phyloP scores from a whole-genome alignment of 2,113 vertebrate genomes.

The Aix galericulata region DNA sequence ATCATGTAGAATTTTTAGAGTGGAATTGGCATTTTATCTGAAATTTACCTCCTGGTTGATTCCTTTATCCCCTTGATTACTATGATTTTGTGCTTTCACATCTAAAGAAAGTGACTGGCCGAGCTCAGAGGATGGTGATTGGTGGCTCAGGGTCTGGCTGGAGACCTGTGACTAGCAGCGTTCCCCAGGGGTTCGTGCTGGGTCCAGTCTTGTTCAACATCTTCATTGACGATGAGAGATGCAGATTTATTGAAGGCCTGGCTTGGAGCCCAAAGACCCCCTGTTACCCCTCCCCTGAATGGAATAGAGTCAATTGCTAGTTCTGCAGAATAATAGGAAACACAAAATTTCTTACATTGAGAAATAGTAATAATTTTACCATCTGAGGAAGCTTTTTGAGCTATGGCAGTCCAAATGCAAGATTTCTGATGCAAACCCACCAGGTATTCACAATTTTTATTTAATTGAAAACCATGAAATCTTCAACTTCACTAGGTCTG shows the following conservation, averaged over 20 bases:
- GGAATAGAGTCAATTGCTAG: conserved; percentile 35
- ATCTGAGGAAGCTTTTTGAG: conserved; percentile 28
- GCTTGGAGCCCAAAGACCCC: neutral
- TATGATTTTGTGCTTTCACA: neutral
- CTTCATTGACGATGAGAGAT: too few species aligned
- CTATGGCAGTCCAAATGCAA: neutral
- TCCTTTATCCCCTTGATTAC: neutral
- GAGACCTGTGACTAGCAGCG: too few species aligned
- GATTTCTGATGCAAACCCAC: conserved; percentile 30
- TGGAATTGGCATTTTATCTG: neutral
- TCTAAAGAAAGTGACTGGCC: neutral
- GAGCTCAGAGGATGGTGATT: too few species aligned
- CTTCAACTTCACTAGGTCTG: conserved; percentile 16
- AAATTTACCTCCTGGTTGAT: neutral
- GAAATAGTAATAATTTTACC: conserved; percentile 47
- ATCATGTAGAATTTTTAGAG: neutral
- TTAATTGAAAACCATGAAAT: conserved; percentile 14
- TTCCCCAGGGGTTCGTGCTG: too few species aligned
- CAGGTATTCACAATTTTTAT: neutral
- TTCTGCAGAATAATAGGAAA: conserved; percentile 55
- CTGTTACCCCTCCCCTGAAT: conserved; percentile 13
- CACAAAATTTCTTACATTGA: conserved; percentile 49
- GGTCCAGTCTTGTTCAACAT: too few species aligned
- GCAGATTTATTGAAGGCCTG: neutral
- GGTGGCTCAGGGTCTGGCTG: too few species aligned